Evolutionary conservation across 2,888 invertebrate genomes (phyloP).

Genomic region (Eristalis tenax): DNA sequence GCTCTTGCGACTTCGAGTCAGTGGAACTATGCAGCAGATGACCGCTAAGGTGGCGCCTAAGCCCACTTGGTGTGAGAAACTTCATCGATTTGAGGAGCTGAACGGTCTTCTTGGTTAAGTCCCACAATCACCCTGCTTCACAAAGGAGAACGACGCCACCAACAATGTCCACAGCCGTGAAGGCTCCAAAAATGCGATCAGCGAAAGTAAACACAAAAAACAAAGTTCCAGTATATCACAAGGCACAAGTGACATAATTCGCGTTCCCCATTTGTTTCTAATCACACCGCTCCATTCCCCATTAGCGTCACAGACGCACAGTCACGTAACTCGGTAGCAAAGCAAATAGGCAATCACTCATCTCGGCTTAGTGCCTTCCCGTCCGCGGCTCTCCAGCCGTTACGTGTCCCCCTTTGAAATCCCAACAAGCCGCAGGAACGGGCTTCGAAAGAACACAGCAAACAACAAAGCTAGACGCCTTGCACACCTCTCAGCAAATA

Average conservation of each 20-base stretch:
- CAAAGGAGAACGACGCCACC: too few relatives aligned
- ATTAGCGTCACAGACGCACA: neutral
- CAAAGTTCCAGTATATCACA: neutral
- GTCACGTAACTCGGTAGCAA: neutral
- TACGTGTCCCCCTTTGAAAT: neutral
- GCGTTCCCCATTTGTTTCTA: neutral
- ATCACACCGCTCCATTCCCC: neutral
- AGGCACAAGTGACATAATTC: neutral
- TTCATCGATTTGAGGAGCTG: too few relatives aligned
- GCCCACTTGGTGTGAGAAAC: too few relatives aligned
- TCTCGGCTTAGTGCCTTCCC: neutral
- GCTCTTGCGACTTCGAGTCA: too few relatives aligned
- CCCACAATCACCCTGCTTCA: too few relatives aligned
- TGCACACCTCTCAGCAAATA: slow-evolving; percentile 12
- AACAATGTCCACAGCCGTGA: too few relatives aligned
- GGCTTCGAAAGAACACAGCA: neutral
- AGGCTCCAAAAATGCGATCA: too few relatives aligned
- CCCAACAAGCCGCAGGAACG: neutral
- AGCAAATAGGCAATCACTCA: neutral
- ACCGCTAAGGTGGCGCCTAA: too few relatives aligned
- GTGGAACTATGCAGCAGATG: too few relatives aligned
- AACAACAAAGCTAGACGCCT: neutral
- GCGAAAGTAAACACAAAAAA: too few relatives aligned
- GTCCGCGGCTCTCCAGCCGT: neutral
- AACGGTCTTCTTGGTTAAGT: too few relatives aligned